Conservation (phyloP, 1,140 invertebrate genomes). For the Scaptomyza hsui region DNA sequence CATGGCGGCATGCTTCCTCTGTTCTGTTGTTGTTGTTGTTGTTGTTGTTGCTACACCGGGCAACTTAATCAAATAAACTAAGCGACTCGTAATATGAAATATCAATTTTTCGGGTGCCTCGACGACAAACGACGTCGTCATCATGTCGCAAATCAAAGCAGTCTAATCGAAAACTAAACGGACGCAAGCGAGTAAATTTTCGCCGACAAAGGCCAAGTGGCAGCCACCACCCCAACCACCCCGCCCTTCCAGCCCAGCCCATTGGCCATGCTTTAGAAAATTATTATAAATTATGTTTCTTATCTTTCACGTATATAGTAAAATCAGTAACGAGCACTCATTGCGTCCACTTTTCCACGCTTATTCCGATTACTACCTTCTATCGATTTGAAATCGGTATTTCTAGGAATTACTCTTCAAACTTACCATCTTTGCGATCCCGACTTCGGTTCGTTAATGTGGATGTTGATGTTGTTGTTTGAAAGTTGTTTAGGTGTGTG, state of each 20-base stretch:
- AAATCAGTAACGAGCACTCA: slow-evolving; percentile 39
- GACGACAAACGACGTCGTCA: slow-evolving; percentile 47
- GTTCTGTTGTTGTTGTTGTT: slow-evolving; percentile 45
- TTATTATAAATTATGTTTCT: slow-evolving; percentile 82
- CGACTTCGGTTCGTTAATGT: slow-evolving; percentile 86
- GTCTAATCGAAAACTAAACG: slow-evolving; percentile 81
- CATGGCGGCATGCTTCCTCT: slow-evolving; percentile 75
- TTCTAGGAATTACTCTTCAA: too few species aligned
- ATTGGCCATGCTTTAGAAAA: slow-evolving; percentile 72
- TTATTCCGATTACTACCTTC: slow-evolving; percentile 6
- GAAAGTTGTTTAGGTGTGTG: slow-evolving; percentile 86
- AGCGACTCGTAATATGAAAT: slow-evolving; percentile 66
- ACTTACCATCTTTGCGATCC: slow-evolving; percentile 88
- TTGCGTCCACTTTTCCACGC: not conserved
- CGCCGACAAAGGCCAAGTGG: slow-evolving; percentile 72
- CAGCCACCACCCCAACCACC: slow-evolving; percentile 3
- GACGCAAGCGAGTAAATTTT: slow-evolving; percentile 71
- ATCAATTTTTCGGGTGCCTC: slow-evolving; percentile 60
- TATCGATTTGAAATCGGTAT: not conserved
- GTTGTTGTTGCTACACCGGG: slow-evolving; percentile 22
- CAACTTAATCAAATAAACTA: slow-evolving; percentile 81
- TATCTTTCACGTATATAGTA: slow-evolving; percentile 41
- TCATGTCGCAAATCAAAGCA: slow-evolving; percentile 78
- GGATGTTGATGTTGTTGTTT: slow-evolving; percentile 85
- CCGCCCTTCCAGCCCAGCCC: slow-evolving; percentile 2